A percentile compares a stretch with the other conserved stretches of the same genome.
Evolutionary conservation across 2,113 vertebrate species (phyloP).

Genomic region (Caretta caretta): DNA sequence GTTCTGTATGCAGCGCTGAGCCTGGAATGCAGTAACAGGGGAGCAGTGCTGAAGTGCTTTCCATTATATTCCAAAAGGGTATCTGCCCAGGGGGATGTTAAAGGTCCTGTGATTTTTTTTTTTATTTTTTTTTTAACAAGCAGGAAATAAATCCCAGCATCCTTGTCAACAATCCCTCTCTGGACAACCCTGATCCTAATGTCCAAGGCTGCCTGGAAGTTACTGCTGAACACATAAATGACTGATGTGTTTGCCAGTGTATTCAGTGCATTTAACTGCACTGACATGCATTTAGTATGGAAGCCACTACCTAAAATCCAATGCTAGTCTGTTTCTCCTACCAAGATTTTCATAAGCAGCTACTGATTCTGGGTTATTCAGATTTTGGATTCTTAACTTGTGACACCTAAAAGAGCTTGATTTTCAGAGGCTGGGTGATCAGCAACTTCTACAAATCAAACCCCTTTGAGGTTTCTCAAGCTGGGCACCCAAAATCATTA

Average conservation of each 20-base stretch:
- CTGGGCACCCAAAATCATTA: neutral
- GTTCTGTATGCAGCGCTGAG: constrained; percentile 32
- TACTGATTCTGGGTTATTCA: neutral
- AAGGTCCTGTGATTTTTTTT: neutral
- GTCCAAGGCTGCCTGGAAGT: neutral
- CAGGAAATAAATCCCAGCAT: neutral
- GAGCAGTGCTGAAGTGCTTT: neutral
- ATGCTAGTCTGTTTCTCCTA: neutral
- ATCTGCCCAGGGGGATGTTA: neutral
- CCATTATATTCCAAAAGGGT: neutral
- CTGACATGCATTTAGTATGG: neutral
- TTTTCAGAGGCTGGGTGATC: neutral
- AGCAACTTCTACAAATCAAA: neutral
- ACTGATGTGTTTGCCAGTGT: neutral
- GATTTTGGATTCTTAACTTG: neutral
- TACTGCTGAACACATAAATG: neutral
- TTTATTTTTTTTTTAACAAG: neutral
- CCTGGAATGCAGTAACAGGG: neutral
- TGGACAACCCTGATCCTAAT: neutral
- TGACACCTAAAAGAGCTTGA: neutral
- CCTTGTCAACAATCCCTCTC: neutral
- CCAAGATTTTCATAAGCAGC: neutral
- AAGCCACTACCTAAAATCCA: neutral
- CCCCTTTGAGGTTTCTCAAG: neutral
- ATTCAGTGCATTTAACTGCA: neutral